Evolutionary conservation across 2,113 vertebrate genomes (phyloP).

Genomic region (Genyomyrus donnyi): DNA sequence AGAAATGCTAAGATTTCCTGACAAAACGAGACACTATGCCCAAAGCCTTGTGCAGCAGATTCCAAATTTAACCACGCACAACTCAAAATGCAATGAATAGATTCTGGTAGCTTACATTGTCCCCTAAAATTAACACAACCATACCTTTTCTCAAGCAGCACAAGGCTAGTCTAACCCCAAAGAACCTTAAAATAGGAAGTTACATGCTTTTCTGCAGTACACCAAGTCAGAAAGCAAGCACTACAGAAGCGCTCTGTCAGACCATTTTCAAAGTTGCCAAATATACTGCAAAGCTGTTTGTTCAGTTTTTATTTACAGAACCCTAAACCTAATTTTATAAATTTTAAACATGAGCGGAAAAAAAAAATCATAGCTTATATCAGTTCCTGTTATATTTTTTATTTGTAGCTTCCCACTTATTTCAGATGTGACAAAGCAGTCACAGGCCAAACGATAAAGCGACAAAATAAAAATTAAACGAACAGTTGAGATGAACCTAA

Average conservation of each 20-base stretch:
- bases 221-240: background rate
- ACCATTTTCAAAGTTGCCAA: background rate
- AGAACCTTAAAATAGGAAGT: background rate
- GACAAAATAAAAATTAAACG: background rate
- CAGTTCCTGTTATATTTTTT: background rate
- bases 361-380: background rate
- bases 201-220: background rate
- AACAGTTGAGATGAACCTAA: background rate
- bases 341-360: background rate
- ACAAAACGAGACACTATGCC: background rate
- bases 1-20: background rate
- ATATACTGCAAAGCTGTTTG: background rate
- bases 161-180: background rate
- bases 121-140: background rate
- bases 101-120: background rate
- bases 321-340: background rate
- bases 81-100: background rate
- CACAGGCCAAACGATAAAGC: background rate
- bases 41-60: background rate
- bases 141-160: background rate
- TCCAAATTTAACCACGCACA: background rate
- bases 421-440: background rate
- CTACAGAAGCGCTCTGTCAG: background rate
- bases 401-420: background rate
- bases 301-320: background rate